These are phyloP conservation scores for Luperina nickerlii DNA, from an alignment of 2,888 invertebrate genomes.

Conservation along the genomic window DNA sequence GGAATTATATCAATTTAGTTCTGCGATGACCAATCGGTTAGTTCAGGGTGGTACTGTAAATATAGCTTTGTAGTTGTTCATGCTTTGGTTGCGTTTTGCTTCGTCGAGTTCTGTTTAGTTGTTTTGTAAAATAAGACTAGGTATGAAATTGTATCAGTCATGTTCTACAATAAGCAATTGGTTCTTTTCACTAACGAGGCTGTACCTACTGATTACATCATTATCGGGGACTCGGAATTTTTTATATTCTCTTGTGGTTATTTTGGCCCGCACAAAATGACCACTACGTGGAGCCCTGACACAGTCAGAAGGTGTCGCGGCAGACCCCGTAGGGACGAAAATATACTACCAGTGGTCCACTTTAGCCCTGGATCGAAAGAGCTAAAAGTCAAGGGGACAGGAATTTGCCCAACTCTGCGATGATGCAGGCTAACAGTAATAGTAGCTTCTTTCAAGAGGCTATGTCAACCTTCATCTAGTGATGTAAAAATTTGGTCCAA, in stretches of 20 bases:
- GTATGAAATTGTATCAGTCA: background rate
- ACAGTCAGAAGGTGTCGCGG: background rate
- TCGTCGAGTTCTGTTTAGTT: background rate
- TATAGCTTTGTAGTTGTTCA: background rate
- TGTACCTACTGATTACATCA: background rate
- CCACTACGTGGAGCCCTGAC: background rate
- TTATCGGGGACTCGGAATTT: too few species aligned
- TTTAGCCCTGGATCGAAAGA: background rate
- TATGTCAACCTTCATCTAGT: background rate
- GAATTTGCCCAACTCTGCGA: background rate
- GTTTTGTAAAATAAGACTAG: background rate
- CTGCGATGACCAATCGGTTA: constrained; percentile 19
- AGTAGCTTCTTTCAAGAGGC: background rate
- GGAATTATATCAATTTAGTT: constrained; percentile 47
- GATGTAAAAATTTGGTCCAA: background rate
- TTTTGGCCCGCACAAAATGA: too few species aligned
- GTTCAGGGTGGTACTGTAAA: background rate
- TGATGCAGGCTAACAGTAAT: background rate
- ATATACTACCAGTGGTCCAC: background rate
- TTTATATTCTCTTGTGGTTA: background rate
- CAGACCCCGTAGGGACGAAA: background rate
- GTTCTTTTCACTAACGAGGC: background rate
- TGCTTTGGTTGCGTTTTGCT: background rate
- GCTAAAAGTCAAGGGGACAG: background rate
- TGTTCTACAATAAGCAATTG: background rate